A percentile compares a stretch with the other conserved stretches of the same genome.
These are phyloP conservation scores for Gopherus evgoodei DNA, from an alignment of 2,113 vertebrate species.

Conservation along the genomic window DNA sequence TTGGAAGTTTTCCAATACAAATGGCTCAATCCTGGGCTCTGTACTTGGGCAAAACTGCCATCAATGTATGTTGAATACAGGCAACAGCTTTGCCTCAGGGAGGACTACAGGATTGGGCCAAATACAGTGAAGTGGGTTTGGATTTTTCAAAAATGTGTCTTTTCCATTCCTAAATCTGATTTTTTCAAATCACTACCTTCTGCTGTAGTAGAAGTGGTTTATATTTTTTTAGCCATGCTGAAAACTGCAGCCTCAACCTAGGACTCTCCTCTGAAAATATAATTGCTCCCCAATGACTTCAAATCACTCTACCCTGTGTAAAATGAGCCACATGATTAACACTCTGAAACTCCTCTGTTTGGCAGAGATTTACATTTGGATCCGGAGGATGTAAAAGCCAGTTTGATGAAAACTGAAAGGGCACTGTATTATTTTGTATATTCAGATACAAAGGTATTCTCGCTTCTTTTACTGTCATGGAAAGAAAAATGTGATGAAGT, in stretches of 20 bases:
- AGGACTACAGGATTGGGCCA: neutral
- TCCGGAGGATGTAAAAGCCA: constrained; percentile 11
- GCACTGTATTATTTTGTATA: constrained; percentile 8
- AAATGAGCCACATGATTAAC: constrained; percentile 56
- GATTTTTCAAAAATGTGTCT: constrained; percentile 26
- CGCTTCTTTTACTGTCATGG: neutral
- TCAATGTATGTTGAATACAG: neutral
- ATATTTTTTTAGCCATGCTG: constrained; percentile 29
- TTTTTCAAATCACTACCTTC: constrained; percentile 40
- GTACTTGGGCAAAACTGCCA: constrained; percentile 26
- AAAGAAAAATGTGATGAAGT: neutral
- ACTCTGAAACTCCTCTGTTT: constrained; percentile 25
- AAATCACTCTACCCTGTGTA: constrained; percentile 35
- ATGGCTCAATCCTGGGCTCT: constrained; percentile 27
- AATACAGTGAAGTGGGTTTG: neutral
- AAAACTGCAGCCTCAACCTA: constrained; percentile 19
- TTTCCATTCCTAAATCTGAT: constrained; percentile 1
- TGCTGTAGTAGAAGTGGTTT: constrained; percentile 34
- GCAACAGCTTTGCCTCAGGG: neutral
- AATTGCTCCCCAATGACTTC: constrained; percentile 35
- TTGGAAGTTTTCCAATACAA: constrained; percentile 40
- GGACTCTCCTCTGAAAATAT: neutral
- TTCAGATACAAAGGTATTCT: constrained; percentile 20
- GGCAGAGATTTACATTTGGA: constrained; percentile 45
- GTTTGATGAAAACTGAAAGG: constrained; percentile 1